Evolutionary conservation across 2,113 vertebrate genomes (phyloP).

Genomic region (Cyanistes caeruleus): DNA sequence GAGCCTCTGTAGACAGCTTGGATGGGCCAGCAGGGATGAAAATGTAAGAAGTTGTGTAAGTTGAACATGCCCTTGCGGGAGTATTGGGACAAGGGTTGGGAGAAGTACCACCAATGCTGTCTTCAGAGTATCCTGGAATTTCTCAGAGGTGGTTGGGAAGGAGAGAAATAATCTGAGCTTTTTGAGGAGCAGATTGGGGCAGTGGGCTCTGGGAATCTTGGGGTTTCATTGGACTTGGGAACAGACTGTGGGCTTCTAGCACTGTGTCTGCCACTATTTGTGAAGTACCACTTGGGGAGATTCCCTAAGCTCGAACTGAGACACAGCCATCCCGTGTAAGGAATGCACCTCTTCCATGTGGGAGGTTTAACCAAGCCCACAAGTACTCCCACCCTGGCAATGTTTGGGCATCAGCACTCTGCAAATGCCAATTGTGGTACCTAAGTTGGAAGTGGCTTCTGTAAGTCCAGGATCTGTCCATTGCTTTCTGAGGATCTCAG

Average conservation of each 20-base stretch:
- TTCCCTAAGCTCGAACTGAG: neutral
- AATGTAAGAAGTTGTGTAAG: neutral
- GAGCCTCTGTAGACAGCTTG: neutral
- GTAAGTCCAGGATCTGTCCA: rapidly evolving
- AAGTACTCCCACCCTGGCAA: neutral
- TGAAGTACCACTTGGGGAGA: rapidly evolving
- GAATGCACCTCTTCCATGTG: rapidly evolving
- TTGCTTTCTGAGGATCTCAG: neutral
- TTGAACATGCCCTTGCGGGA: neutral
- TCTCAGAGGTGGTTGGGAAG: neutral
- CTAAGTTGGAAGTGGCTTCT: neutral
- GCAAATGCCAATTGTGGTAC: rapidly evolving
- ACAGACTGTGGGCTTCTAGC: neutral
- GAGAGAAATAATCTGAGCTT: neutral
- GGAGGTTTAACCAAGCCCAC: neutral
- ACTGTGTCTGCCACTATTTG: rapidly evolving
- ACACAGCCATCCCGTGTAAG: rapidly evolving
- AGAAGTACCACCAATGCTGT: neutral
- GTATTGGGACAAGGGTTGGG: neutral
- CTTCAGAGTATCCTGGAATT: neutral
- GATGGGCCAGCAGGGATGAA: neutral
- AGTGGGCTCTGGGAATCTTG: too few relatives aligned
- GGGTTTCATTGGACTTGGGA: rapidly evolving
- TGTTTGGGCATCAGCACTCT: neutral
- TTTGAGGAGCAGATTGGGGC: neutral